Evolutionary conservation across 64 coral and sea anemone species (phyloP), one percentile per base, ranked within the genome.

Genomic region (Porites lutea): DNA sequence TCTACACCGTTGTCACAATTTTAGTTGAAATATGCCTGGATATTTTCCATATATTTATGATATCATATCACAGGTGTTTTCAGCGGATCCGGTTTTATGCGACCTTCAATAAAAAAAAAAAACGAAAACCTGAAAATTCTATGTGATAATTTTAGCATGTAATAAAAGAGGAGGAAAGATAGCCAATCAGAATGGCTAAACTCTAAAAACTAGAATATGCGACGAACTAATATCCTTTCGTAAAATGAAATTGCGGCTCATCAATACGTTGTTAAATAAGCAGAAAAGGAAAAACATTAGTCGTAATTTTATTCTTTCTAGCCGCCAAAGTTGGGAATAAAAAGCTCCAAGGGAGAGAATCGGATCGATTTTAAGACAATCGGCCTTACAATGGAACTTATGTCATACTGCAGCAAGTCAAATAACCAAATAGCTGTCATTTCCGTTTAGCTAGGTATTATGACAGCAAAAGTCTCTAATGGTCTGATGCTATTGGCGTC

Each of bases 401-500:
- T 9, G 13, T 9, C 54, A 5, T n/a, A 47, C 43, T 9, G 5
- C 23, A 65, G 21, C 1, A 8, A 68, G 19, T 51, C 81, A 68
- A 66, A 84, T 46, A 67, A 48, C 5, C 12, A 84, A 84, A 68
- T 67, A 21, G 46, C 3, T 69, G 62, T 37, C 59, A 47, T 52
- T 68, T 69, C 81, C 81, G 63, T 47, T 84, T 11, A 67, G 18
- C 10, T 46, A 20, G 18, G 18, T 10, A n/a, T 51, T 68, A 82
- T 65, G 58, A 65, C 79, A 65, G 13, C 43, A 37, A 82, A 65
- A 84, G 18, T 69, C 8, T 8, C 19, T 67, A 68, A 84, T 84
- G 63, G 3, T 44, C 11, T 22, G 7, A 68, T 23, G 16, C 14
- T 8, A 84, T 84, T 68, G 81, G 81, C 20, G 46, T 45, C 20